These are phyloP conservation scores for Drosophila punjabiensis DNA, from an alignment of 1,140 invertebrate genomes.

Conservation along the genomic window DNA sequence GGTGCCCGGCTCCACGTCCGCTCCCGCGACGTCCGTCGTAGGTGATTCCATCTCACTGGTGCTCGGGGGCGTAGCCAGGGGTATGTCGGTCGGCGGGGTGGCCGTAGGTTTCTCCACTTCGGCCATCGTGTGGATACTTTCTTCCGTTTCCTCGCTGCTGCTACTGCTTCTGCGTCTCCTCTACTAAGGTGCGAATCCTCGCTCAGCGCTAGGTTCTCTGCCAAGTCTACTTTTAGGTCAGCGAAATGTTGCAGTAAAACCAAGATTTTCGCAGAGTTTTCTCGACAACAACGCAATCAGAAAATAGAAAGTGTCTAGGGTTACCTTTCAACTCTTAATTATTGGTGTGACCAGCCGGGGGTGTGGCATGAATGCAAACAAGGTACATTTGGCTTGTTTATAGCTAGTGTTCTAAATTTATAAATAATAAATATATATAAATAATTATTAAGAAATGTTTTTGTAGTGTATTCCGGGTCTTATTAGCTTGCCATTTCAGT, in stretches of 20 bases:
- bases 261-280: slow-evolving; percentile 60
- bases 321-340: slow-evolving; percentile 16
- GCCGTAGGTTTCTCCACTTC: slow-evolving; percentile 76
- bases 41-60: slow-evolving; percentile 42
- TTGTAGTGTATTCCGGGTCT: too few species aligned
- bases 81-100: slow-evolving; percentile 68
- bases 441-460: too few species aligned
- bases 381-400: neutral
- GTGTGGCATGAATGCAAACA: neutral
- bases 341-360: neutral
- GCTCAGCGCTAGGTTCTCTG: neutral
- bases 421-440: too few species aligned
- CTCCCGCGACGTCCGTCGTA: slow-evolving; percentile 14
- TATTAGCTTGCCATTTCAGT: too few species aligned
- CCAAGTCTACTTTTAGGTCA: neutral
- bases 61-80: slow-evolving; percentile 48
- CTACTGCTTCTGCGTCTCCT: slow-evolving; percentile 24
- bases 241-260: slow-evolving; percentile 22
- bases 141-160: slow-evolving; percentile 53
- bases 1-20: slow-evolving; percentile 57
- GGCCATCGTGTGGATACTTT: slow-evolving; percentile 62
- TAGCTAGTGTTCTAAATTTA: too few species aligned
- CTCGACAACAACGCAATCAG: slow-evolving; percentile 78
- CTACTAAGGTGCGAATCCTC: slow-evolving; percentile 26
- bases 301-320: slow-evolving; percentile 77